Percentiles rank a stretch among this genome's conserved stretches.
Conservation (phyloP, 2,888 invertebrate genomes). For the Agonopterix alstromeriana region DNA sequence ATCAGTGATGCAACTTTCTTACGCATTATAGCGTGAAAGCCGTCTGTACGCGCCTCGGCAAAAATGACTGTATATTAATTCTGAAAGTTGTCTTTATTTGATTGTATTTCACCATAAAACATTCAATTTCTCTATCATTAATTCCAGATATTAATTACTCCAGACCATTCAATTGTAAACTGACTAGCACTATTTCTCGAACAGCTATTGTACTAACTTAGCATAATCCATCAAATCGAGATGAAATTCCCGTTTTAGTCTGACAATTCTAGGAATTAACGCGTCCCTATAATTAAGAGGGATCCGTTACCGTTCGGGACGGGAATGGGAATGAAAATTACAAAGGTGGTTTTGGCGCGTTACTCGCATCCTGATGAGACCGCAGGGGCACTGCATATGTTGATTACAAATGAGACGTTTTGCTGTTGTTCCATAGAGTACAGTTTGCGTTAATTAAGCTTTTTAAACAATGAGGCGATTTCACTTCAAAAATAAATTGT, state of each 20-base stretch:
- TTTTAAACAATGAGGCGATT: too few species aligned
- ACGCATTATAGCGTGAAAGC: too few species aligned
- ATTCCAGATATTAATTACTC: not conserved
- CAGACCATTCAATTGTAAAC: not conserved
- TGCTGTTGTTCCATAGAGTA: not conserved
- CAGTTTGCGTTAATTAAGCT: too few species aligned
- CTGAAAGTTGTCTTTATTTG: too few species aligned
- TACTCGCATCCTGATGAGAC: conserved; percentile 39
- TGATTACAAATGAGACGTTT: conserved; percentile 36
- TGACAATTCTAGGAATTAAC: conserved; percentile 26
- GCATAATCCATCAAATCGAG: too few species aligned
- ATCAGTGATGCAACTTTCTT: too few species aligned
- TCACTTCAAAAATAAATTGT: too few species aligned
- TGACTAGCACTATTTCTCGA: not conserved
- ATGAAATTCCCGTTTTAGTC: conserved; percentile 10
- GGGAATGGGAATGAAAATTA: conserved; percentile 33
- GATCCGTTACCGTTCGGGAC: conserved; percentile 15
- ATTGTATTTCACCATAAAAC: too few species aligned
- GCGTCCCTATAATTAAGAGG: conserved; percentile 35
- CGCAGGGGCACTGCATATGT: conserved; percentile 28
- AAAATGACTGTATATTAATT: too few species aligned
- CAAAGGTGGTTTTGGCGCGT: conserved; percentile 35
- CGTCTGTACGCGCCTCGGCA: too few species aligned
- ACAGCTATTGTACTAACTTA: too few species aligned
- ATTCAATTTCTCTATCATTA: too few species aligned